Percentiles rank a stretch among this genome's conserved stretches.
Evolutionary conservation across 1,140 invertebrate species (phyloP).

Genomic region (Drosophila tani): DNA sequence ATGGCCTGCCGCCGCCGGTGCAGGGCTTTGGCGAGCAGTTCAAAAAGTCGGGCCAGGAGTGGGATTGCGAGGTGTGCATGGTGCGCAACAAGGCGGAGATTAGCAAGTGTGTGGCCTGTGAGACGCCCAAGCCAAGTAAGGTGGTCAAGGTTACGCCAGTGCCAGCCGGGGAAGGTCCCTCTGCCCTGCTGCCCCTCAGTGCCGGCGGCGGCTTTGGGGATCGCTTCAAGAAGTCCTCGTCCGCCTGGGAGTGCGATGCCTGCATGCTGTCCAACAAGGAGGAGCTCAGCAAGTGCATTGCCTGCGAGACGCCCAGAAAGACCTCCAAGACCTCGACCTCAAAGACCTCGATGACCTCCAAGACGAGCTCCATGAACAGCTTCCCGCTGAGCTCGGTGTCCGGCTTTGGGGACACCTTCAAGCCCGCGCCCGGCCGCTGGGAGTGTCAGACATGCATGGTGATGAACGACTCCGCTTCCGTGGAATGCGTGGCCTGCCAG

Average conservation of each 20-base stretch:
- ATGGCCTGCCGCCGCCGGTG: constrained; percentile 8
- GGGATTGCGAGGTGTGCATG: constrained; percentile 90
- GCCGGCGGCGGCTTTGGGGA: constrained; percentile 84
- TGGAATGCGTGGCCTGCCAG: constrained; percentile 86
- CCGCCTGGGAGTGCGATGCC: constrained; percentile 88
- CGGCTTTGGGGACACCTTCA: constrained; percentile 87
- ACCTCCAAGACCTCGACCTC: background rate
- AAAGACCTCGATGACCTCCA: no score
- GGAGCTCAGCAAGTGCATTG: constrained; percentile 87
- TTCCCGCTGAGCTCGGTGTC: background rate
- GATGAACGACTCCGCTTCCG: constrained; percentile 86
- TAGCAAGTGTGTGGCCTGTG: constrained; percentile 89
- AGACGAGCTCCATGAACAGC: background rate
- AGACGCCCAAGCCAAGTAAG: constrained; percentile 35
- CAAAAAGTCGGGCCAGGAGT: constrained; percentile 85
- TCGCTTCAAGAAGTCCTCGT: constrained; percentile 86
- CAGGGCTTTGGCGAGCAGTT: constrained; percentile 86
- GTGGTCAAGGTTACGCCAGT: background rate
- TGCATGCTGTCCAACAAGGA: constrained; percentile 89
- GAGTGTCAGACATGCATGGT: constrained; percentile 88
- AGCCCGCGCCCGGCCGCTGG: constrained; percentile 86
- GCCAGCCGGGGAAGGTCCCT: background rate
- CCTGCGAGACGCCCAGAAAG: constrained; percentile 71
- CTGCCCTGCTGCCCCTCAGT: background rate
- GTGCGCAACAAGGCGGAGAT: constrained; percentile 87